These are phyloP conservation scores for Tuberolachnus salignus DNA, from an alignment of 2,888 invertebrate species.

Conservation along the genomic window DNA sequence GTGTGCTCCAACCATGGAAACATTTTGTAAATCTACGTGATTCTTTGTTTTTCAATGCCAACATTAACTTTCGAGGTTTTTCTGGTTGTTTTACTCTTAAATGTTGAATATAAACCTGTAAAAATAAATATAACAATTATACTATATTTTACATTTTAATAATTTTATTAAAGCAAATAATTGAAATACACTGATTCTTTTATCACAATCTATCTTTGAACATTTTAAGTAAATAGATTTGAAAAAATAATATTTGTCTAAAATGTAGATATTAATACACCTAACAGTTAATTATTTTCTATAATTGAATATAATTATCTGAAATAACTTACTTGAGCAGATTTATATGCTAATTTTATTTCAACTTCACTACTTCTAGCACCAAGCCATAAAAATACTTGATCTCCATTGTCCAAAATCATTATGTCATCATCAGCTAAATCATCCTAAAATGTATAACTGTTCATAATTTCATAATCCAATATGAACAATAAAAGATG, in stretches of 20 bases:
- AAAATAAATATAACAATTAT: conserved; percentile 34
- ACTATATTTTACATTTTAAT: no score
- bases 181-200: no score
- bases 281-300: background rate
- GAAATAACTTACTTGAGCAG: conserved; percentile 79
- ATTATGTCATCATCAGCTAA: conserved; percentile 99
- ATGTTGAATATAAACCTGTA: conserved; percentile 95
- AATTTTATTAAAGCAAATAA: no score
- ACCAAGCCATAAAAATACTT: conserved; percentile 97
- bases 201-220: background rate
- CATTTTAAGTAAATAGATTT: no score
- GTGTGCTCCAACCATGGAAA: conserved; percentile 97
- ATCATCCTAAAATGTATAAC: conserved; percentile 77
- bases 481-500: no score
- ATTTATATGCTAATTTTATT: conserved; percentile 97
- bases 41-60: conserved; percentile 95
- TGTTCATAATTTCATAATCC: background rate
- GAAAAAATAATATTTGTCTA: no score
- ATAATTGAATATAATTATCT: background rate
- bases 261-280: no score
- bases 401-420: conserved; percentile 97
- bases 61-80: conserved; percentile 84
- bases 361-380: conserved; percentile 97
- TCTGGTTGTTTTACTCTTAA: conserved; percentile 94
- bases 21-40: conserved; percentile 94